Evolutionary conservation across 2,113 vertebrate genomes (phyloP).

Genomic region (Carassius gibelio): DNA sequence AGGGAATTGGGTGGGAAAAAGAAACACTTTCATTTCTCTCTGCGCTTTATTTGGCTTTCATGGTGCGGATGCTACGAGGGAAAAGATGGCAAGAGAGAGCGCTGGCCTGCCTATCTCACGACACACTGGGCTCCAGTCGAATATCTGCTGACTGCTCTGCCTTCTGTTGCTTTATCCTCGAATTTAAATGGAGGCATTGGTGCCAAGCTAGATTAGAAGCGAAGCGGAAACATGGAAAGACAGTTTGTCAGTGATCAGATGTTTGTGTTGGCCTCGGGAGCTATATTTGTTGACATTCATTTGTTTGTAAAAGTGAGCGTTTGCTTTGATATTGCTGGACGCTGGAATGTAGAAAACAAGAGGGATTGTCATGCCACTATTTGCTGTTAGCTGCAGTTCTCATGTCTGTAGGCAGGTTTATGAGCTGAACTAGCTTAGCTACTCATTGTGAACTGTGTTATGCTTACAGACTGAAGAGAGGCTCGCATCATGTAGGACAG

Average conservation of each 20-base stretch:
- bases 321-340: background rate
- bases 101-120: conserved; percentile 71
- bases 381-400: background rate
- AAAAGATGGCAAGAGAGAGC: conserved; percentile 22
- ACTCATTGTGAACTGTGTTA: background rate
- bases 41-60: conserved; percentile 70
- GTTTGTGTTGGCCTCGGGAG: conserved; percentile 3
- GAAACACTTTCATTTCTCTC: conserved; percentile 71
- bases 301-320: background rate
- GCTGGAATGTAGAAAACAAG: background rate
- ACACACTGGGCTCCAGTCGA: conserved; percentile 73
- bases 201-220: conserved; percentile 78
- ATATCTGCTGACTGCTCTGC: conserved; percentile 61
- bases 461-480: background rate
- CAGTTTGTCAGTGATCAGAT: conserved; percentile 75
- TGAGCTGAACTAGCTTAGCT: background rate
- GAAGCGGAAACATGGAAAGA: conserved; percentile 59
- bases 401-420: background rate
- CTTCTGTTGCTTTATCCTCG: conserved; percentile 57
- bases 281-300: no score
- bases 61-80: conserved; percentile 41
- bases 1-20: conserved; percentile 70
- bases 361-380: background rate
- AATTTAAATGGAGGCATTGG: conserved; percentile 72
- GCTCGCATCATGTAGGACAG: conserved; percentile 1